These are phyloP conservation scores for Thera britannica DNA, from an alignment of 2,888 invertebrate species.

Conservation along the genomic window DNA sequence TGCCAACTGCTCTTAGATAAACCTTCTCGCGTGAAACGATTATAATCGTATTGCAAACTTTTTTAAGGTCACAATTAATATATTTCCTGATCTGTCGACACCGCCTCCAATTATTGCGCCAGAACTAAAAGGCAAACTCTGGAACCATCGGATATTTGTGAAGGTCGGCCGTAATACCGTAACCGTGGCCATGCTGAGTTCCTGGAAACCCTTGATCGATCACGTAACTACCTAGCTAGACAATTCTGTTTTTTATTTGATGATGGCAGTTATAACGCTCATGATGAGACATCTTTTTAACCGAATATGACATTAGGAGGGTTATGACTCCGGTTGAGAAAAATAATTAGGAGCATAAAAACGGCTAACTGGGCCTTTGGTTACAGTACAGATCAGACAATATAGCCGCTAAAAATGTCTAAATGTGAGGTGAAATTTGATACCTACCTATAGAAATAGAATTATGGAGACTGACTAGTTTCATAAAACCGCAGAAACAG, in stretches of 20 bases:
- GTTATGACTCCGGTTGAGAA: too few species aligned
- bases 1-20: constrained; percentile 16
- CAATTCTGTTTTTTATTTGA: constrained; percentile 26
- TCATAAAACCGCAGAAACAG: too few species aligned
- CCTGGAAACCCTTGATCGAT: constrained; percentile 49
- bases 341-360: too few species aligned
- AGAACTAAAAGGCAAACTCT: constrained; percentile 62
- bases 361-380: too few species aligned
- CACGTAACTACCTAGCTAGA: constrained; percentile 26
- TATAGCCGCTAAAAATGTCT: too few species aligned
- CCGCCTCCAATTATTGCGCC: constrained; percentile 56
- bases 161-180: constrained; percentile 47
- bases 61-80: constrained; percentile 58
- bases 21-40: constrained; percentile 40
- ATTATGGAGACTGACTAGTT: too few species aligned
- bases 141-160: constrained; percentile 52
- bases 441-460: too few species aligned
- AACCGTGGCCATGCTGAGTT: constrained; percentile 38
- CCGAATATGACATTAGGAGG: too few species aligned
- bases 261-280: constrained; percentile 5
- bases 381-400: too few species aligned
- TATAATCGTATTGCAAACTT: constrained; percentile 48
- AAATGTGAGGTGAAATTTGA: too few species aligned
- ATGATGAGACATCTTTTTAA: neutral
- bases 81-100: constrained; percentile 64